phyloP scores from a whole-genome alignment of 2,797 vertebrate genomes.

The Mus caroli region DNA sequence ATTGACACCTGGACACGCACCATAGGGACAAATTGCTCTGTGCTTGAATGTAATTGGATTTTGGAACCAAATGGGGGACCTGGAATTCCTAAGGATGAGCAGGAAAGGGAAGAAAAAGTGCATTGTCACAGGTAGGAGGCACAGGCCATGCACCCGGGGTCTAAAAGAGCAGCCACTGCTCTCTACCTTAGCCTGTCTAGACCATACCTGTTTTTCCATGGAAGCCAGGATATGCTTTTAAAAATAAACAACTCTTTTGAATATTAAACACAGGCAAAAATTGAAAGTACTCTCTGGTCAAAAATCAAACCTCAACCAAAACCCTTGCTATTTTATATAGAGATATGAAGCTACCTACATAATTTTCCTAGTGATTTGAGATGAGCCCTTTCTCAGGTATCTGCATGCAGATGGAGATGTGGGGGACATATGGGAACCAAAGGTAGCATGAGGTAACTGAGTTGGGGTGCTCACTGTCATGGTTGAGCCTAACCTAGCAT shows the following conservation, averaged over 20 bases:
- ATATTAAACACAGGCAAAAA: constrained; percentile 43
- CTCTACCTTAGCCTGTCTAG: fast-evolving
- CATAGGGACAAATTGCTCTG: not conserved
- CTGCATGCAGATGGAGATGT: not conserved
- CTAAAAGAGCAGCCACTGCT: not conserved
- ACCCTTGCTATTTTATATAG: not conserved
- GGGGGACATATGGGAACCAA: fast-evolving
- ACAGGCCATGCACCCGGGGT: not conserved
- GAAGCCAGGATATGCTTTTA: not conserved
- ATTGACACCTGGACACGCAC: not conserved
- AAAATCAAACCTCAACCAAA: not conserved
- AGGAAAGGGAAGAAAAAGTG: not conserved
- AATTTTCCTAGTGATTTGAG: not conserved
- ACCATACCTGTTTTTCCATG: not conserved
- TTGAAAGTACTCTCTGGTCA: not conserved
- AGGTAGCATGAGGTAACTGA: not conserved
- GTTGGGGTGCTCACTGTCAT: not conserved
- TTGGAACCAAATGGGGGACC: not conserved
- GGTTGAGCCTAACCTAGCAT: not conserved
- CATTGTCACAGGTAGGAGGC: not conserved
- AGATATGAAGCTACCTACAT: not conserved
- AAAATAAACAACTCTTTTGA: not conserved
- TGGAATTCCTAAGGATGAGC: not conserved
- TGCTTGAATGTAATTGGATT: not conserved
- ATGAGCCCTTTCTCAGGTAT: not conserved